A percentile compares a stretch with the other conserved stretches of the same genome.
phyloP scores from a whole-genome alignment of 2,113 vertebrate genomes.

The Symphodus melops region DNA sequence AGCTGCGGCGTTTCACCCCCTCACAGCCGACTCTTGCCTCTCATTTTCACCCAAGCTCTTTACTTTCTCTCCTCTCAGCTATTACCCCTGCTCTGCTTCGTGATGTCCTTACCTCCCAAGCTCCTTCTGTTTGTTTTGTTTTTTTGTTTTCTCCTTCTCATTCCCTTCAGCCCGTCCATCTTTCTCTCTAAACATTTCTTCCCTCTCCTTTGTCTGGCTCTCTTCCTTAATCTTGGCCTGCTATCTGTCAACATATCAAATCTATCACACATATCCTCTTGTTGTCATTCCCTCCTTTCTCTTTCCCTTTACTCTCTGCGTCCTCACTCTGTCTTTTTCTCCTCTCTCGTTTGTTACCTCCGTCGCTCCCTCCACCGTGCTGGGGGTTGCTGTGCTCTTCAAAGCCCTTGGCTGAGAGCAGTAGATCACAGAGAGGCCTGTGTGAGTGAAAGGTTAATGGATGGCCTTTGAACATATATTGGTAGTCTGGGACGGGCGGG shows the following conservation, averaged over 20 bases:
- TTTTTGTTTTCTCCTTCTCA: slow-evolving; percentile 12
- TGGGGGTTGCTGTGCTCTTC: slow-evolving; percentile 74
- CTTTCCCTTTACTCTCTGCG: slow-evolving; percentile 9
- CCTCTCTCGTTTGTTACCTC: slow-evolving; percentile 42
- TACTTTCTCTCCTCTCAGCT: slow-evolving; percentile 21
- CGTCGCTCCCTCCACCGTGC: slow-evolving; percentile 15
- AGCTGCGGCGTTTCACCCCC: slow-evolving; percentile 33
- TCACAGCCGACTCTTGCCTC: slow-evolving; percentile 19
- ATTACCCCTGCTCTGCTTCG: slow-evolving; percentile 11
- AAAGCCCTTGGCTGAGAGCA: slow-evolving; percentile 82
- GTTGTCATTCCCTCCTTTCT: slow-evolving; percentile 26
- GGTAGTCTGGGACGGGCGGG: slow-evolving; percentile 60
- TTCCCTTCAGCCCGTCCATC: slow-evolving; percentile 8
- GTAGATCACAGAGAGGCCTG: slow-evolving; percentile 82
- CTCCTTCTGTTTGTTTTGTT: not conserved
- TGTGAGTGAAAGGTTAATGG: slow-evolving; percentile 86
- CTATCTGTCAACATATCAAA: slow-evolving; percentile 26
- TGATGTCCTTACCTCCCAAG: not conserved
- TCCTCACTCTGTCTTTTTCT: slow-evolving; percentile 25
- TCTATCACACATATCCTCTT: slow-evolving; percentile 7
- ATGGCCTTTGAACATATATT: slow-evolving; percentile 86
- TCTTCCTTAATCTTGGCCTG: slow-evolving; percentile 15
- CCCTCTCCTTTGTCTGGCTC: slow-evolving; percentile 1
- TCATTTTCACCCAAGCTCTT: slow-evolving; percentile 55
- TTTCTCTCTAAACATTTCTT: not conserved